Base-by-base conservation (phyloP, 2,797 vertebrate genomes). In the Tragopan temminckii region DNA sequence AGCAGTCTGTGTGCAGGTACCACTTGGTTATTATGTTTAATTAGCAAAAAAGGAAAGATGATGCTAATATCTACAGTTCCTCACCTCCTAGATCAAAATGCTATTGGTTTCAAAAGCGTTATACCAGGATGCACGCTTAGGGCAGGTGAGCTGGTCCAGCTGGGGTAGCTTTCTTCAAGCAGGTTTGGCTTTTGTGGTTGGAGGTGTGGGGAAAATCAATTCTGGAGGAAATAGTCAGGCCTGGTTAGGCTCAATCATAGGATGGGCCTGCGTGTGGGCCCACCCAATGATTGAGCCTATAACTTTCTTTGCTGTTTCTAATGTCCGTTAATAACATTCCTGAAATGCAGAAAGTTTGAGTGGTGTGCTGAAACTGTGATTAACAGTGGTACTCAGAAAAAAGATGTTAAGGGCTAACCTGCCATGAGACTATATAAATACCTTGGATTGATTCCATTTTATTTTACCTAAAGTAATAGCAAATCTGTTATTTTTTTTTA, bases 121-220 rank as follows among this genome's bases (percentile, higher is more conserved):
- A 17, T 20, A 21, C 18, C 5, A n/a, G 8, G 20, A n/a, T 45
- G 36, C 62, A 59, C 45, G 3, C 13, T 21, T 46, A 58, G 31
- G 52, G 15, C 15, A 63, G 17, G 15, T 64, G 3, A 21, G 13
- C 58, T 48, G 71, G 52, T 36, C 36, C 21, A 63, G 21, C 31
- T 0, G 1, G 58, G 1, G 61, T 27, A 31, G 38, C 61, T 8
- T 63, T 31, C 61, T 31, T 31, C 27, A 63, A 63, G 38, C 7
- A 57, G 11, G 5, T 23, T 63, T 81, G 71, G 29, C 5, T 77
- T 80, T 7, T 59, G 16, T 7, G 9, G 10, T 21, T 31, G 75
- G 10, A 19, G 16, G 31, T 7, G 6, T 1, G 1, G 53, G 0
- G 7, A 69, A 11, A 3, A 18, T 23, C 43, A 68, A 45, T n/a